Evolutionary conservation across 2,797 vertebrate species (phyloP).

Genomic region (Borostomias antarcticus): DNA sequence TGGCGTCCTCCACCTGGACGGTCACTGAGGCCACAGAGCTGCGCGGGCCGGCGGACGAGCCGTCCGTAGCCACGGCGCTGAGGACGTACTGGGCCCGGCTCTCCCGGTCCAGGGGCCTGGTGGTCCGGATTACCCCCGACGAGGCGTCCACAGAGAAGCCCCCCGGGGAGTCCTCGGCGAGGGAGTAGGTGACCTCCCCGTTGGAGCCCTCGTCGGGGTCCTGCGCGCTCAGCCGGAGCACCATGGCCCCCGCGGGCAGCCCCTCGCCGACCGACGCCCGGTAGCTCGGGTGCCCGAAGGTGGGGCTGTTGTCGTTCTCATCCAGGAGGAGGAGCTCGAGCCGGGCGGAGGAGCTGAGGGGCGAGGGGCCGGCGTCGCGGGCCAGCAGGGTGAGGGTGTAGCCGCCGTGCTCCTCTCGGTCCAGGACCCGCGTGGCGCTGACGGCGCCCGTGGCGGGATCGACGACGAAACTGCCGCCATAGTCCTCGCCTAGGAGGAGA

Average conservation of each 20-base stretch:
- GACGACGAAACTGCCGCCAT: slow-evolving; percentile 79
- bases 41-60: slow-evolving; percentile 72
- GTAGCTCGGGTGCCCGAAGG: slow-evolving; percentile 79
- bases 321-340: slow-evolving; percentile 83
- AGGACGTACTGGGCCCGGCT: slow-evolving; percentile 77
- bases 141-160: slow-evolving; percentile 77
- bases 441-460: slow-evolving; percentile 82
- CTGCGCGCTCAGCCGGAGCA: slow-evolving; percentile 78
- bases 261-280: slow-evolving; percentile 82
- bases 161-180: slow-evolving; percentile 78
- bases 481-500: slow-evolving; percentile 77
- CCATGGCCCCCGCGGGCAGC: slow-evolving; percentile 70
- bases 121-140: slow-evolving; percentile 75
- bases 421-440: slow-evolving; percentile 77
- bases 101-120: slow-evolving; percentile 82
- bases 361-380: slow-evolving; percentile 77
- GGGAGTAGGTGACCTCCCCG: slow-evolving; percentile 80
- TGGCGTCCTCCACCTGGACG: slow-evolving; percentile 84
- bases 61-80: slow-evolving; percentile 82
- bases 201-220: slow-evolving; percentile 86
- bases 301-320: slow-evolving; percentile 87
- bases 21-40: slow-evolving; percentile 77
- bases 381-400: slow-evolving; percentile 85
- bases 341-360: slow-evolving; percentile 73
- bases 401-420: slow-evolving; percentile 83